These are phyloP conservation scores for Tyto alba DNA, from an alignment of 2,113 vertebrate genomes.

Conservation along the genomic window DNA sequence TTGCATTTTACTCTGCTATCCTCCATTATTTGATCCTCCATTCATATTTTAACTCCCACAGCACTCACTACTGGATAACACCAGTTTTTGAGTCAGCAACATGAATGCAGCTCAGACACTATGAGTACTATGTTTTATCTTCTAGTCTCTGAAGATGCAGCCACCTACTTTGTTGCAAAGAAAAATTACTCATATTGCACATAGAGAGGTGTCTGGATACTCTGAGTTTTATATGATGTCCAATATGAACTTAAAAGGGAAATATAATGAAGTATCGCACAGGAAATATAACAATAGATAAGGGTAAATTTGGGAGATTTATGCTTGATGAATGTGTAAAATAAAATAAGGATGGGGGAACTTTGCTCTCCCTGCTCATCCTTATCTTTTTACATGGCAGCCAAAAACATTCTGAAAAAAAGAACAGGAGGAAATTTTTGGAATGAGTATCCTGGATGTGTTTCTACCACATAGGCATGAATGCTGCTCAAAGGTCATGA, in stretches of 20 bases:
- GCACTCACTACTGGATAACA: background rate
- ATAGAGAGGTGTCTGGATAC: conserved; percentile 1
- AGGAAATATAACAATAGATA: background rate
- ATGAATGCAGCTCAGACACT: conserved; percentile 28
- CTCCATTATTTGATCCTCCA: background rate
- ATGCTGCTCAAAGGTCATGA: background rate
- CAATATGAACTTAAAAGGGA: conserved; percentile 21
- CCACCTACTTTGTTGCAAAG: conserved; percentile 51
- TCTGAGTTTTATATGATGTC: background rate
- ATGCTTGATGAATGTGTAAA: background rate
- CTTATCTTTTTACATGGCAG: background rate
- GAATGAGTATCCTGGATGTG: background rate
- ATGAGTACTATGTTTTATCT: conserved; percentile 51
- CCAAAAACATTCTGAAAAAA: background rate
- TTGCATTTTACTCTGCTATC: conserved; percentile 29
- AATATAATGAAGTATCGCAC: conserved; percentile 5
- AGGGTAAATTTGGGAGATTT: background rate
- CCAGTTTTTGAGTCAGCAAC: conserved; percentile 59
- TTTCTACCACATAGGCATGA: background rate
- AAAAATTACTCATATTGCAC: conserved; percentile 28
- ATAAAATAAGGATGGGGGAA: background rate
- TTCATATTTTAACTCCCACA: conserved; percentile 47
- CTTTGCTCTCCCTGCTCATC: background rate
- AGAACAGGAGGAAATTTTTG: background rate
- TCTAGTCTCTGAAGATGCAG: conserved; percentile 25